Conservation (phyloP, 2,797 vertebrate genomes). For the Erithacus rubecula region DNA sequence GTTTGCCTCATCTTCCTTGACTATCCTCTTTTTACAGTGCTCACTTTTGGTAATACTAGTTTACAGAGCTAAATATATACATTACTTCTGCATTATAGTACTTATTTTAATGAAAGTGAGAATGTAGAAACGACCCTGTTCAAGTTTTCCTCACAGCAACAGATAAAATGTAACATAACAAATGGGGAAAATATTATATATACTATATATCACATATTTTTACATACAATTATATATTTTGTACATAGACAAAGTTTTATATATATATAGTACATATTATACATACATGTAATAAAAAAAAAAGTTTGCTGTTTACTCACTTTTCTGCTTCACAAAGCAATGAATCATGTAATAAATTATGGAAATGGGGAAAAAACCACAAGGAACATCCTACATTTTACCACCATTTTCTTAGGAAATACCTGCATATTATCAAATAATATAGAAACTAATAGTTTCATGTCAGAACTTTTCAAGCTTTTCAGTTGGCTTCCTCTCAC, state of each 20-base stretch:
- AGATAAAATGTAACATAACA: background rate
- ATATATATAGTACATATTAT: background rate
- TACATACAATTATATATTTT: background rate
- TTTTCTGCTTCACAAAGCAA: background rate
- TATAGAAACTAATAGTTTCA: background rate
- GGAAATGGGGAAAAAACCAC: background rate
- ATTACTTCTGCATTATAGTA: background rate
- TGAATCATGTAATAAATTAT: accelerated
- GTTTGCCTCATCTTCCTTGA: background rate
- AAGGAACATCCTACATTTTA: background rate
- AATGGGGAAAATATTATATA: background rate
- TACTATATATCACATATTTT: background rate
- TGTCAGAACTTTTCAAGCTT: background rate
- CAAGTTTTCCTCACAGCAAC: background rate
- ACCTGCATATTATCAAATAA: background rate
- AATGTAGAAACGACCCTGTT: background rate
- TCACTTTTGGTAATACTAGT: background rate
- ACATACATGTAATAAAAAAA: background rate
- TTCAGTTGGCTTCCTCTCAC: background rate
- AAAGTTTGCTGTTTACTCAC: background rate
- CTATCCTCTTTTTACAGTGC: background rate
- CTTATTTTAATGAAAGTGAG: background rate
- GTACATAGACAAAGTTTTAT: background rate
- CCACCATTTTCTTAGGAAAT: background rate
- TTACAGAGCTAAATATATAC: background rate